phyloP scores from a whole-genome alignment of 2,888 invertebrate species.

The Copidosoma aretas region DNA sequence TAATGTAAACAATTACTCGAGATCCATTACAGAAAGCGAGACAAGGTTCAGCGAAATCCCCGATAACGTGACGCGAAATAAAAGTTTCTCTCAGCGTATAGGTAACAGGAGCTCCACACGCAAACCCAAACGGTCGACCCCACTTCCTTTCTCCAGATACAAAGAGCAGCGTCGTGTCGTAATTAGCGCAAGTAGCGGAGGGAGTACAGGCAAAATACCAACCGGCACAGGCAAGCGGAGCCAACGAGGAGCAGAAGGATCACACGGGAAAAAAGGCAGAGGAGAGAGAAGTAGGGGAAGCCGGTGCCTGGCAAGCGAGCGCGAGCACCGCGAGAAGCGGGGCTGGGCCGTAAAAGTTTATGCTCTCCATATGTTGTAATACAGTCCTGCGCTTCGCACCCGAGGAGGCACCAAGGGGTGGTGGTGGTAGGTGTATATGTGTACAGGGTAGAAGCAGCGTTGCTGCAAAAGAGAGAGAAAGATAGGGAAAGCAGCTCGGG shows the following conservation, averaged over 20 bases:
- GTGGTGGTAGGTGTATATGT: slow-evolving; percentile 44
- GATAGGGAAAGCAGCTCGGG: slow-evolving; percentile 55
- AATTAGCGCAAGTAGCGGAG: slow-evolving; percentile 54
- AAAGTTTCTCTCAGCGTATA: not conserved
- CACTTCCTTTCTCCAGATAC: slow-evolving; percentile 4
- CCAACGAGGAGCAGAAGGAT: slow-evolving; percentile 12
- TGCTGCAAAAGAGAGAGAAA: slow-evolving; percentile 13
- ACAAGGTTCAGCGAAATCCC: too few relatives aligned
- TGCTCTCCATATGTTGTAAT: slow-evolving; percentile 64
- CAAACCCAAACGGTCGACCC: not conserved
- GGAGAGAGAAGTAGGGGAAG: slow-evolving; percentile 45
- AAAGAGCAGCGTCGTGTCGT: slow-evolving; percentile 44
- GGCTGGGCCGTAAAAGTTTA: slow-evolving; percentile 61
- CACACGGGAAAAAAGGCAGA: slow-evolving; percentile 32
- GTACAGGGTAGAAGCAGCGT: too few relatives aligned
- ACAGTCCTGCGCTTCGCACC: slow-evolving; percentile 51
- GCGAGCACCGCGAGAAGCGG: slow-evolving; percentile 47
- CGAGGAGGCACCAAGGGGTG: not conserved
- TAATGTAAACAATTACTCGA: too few relatives aligned
- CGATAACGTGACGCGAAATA: too few relatives aligned
- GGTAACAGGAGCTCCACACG: not conserved
- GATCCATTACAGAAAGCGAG: too few relatives aligned
- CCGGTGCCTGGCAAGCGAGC: slow-evolving; percentile 42
- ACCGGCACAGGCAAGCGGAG: slow-evolving; percentile 23
- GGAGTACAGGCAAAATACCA: slow-evolving; percentile 23